Evolutionary conservation across 2,888 invertebrate genomes (phyloP).

Genomic region (Lasioglossum malachurum): DNA sequence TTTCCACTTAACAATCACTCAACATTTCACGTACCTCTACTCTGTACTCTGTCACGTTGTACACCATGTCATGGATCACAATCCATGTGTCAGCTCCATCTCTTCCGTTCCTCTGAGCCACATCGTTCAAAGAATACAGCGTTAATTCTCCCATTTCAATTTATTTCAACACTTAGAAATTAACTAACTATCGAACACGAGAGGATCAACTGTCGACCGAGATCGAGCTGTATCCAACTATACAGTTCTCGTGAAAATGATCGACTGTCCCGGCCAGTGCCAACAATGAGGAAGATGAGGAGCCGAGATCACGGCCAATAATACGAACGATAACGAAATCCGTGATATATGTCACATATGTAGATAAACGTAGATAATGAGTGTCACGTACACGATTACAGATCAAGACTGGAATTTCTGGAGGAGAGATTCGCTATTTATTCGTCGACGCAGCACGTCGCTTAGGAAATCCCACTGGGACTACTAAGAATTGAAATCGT

Average conservation of each 20-base stretch:
- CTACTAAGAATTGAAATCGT: not conserved
- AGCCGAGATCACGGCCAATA: not conserved
- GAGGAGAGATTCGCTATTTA: slow-evolving; percentile 18
- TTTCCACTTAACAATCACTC: not conserved
- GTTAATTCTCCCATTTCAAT: slow-evolving; percentile 9
- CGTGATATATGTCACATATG: slow-evolving; percentile 22
- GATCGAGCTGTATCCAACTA: not conserved
- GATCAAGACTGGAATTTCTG: slow-evolving; percentile 2
- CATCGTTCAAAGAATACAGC: slow-evolving; percentile 85
- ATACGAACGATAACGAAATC: not conserved
- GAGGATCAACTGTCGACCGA: not conserved
- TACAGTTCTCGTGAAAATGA: not conserved
- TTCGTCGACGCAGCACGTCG: not conserved
- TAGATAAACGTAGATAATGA: slow-evolving; percentile 41
- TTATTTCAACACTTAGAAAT: not conserved
- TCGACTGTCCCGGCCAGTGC: not conserved
- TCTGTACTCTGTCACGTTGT: slow-evolving; percentile 89
- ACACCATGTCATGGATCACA: slow-evolving; percentile 88
- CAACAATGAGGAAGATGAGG: not conserved
- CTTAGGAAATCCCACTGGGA: not conserved
- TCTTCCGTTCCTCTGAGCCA: slow-evolving; percentile 87
- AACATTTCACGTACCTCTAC: slow-evolving; percentile 85
- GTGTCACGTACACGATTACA: slow-evolving; percentile 23
- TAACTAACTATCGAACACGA: not conserved
- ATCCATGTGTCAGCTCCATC: slow-evolving; percentile 87